Percentiles rank a stretch among this genome's conserved stretches.
Conservation (phyloP, 2,888 invertebrate species). For the Pogonocherus hispidulus region DNA sequence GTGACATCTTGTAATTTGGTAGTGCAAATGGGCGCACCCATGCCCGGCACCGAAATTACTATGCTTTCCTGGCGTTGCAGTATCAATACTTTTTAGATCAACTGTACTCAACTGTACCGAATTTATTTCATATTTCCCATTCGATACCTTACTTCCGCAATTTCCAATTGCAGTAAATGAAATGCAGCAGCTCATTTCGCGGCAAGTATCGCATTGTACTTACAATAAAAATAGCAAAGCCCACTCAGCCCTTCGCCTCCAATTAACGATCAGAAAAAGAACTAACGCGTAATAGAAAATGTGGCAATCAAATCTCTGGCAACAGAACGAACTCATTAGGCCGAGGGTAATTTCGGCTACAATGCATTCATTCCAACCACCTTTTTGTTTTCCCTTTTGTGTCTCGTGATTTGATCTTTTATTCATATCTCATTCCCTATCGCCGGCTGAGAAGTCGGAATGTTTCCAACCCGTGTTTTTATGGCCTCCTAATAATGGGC, state of each 20-base stretch:
- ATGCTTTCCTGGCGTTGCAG: too few species aligned
- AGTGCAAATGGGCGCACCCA: too few species aligned
- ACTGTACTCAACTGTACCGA: too few species aligned
- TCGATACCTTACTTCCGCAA: too few species aligned
- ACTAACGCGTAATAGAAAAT: background rate
- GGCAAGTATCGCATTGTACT: too few species aligned
- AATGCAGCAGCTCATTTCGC: too few species aligned
- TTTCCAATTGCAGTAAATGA: too few species aligned
- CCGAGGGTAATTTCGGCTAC: constrained; percentile 27
- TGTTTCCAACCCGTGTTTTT: constrained; percentile 46
- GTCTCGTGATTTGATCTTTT: constrained; percentile 47
- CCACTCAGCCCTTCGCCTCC: constrained; percentile 32
- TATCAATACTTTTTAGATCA: too few species aligned
- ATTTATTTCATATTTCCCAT: too few species aligned
- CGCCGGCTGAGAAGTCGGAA: background rate
- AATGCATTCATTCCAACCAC: constrained; percentile 32
- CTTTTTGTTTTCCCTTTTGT: constrained; percentile 26
- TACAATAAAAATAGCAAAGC: constrained; percentile 7
- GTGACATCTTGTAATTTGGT: too few species aligned
- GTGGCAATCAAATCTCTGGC: constrained; percentile 23
- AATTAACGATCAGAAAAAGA: background rate
- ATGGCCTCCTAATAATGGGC: constrained; percentile 48
- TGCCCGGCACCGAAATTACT: too few species aligned
- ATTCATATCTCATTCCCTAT: constrained; percentile 45
- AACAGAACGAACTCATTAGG: constrained; percentile 31